Evolutionary conservation across 2,797 vertebrate species (phyloP).

Genomic region (Cyclopterus lumpus): DNA sequence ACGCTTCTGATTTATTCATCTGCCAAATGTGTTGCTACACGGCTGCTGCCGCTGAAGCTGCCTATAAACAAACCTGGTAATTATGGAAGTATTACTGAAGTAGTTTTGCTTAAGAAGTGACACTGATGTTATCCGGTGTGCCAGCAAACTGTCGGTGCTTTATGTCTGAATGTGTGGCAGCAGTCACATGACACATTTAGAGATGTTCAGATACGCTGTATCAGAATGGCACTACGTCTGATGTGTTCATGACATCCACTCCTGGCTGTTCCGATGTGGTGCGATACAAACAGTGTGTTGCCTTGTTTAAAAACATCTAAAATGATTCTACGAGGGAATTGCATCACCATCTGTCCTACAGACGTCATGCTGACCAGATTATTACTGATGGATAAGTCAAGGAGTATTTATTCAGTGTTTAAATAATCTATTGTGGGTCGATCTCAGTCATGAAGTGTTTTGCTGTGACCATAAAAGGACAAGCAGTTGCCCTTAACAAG

Average conservation of each 20-base stretch:
- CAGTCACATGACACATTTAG: conserved; percentile 12
- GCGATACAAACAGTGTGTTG: not conserved
- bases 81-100: conserved; percentile 15
- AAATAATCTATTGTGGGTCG: conserved; percentile 27
- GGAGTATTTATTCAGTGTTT: conserved; percentile 28
- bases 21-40: conserved; percentile 3
- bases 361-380: conserved; percentile 58
- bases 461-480: conserved; percentile 14
- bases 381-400: conserved; percentile 40
- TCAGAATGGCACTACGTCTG: not conserved
- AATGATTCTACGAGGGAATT: conserved; percentile 58
- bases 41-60: conserved; percentile 11
- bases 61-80: conserved; percentile 7
- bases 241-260: conserved; percentile 8
- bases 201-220: conserved; percentile 20
- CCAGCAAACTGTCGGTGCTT: conserved; percentile 26
- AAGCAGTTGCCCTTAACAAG: conserved; percentile 22
- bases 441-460: conserved; percentile 15
- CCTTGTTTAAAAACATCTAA: conserved; percentile 35
- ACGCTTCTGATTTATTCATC: not conserved
- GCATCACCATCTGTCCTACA: conserved; percentile 59
- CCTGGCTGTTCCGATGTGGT: conserved; percentile 1
- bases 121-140: conserved; percentile 15
- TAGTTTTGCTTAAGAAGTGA: conserved; percentile 8
- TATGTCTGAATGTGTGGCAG: conserved; percentile 23